Evolutionary conservation across 2,113 vertebrate species (phyloP).

Genomic region (Cyphotilapia sp.): DNA sequence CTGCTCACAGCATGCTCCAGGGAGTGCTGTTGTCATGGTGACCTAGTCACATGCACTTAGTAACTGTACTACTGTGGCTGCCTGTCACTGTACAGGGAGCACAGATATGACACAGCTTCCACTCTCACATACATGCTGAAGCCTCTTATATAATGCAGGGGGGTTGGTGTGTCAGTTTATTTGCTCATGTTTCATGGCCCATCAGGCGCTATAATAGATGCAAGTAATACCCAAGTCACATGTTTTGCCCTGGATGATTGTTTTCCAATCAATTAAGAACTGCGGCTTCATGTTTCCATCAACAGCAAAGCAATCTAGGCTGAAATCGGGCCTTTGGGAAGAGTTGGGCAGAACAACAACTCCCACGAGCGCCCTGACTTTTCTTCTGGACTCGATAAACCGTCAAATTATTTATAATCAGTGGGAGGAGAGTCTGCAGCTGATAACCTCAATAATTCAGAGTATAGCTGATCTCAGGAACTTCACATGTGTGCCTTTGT

Average conservation of each 20-base stretch:
- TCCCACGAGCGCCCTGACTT: conserved; percentile 1
- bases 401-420: conserved; percentile 27
- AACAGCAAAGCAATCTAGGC: background rate
- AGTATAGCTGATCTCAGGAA: background rate
- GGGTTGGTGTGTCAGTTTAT: background rate
- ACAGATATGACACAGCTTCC: background rate
- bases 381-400: conserved; percentile 3
- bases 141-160: background rate
- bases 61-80: conserved; percentile 23
- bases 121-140: background rate
- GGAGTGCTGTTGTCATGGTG: conserved; percentile 66
- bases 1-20: conserved; percentile 41
- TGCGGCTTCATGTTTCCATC: background rate
- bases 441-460: conserved; percentile 2
- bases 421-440: background rate
- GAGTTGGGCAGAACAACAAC: background rate
- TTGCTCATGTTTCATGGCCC: background rate
- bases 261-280: conserved; percentile 17
- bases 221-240: background rate
- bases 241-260: background rate
- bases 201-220: background rate
- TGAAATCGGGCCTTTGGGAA: background rate
- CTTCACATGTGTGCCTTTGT: background rate
- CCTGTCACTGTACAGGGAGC: background rate
- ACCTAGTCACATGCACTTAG: conserved; percentile 46